Evolutionary conservation across 1,140 invertebrate species (phyloP).

Genomic region (Dendrolimus punctatus): DNA sequence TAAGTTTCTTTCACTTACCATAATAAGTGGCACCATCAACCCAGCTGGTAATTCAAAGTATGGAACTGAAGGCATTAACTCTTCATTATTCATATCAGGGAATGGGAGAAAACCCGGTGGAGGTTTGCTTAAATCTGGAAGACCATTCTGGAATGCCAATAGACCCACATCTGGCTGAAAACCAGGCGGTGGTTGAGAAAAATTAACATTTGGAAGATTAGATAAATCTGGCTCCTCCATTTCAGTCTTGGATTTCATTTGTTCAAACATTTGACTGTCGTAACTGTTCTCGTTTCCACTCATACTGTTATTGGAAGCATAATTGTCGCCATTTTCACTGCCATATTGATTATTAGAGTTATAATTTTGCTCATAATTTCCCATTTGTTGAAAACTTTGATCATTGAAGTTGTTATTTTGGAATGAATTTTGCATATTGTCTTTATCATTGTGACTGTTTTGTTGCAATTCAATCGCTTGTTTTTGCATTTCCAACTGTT

Average conservation of each 20-base stretch:
- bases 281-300: conserved; percentile 64
- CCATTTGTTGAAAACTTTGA: conserved; percentile 43
- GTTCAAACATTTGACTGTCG: conserved; percentile 62
- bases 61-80: conserved; percentile 90
- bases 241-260: conserved; percentile 46
- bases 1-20: conserved; percentile 71
- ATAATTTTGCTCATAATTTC: conserved; percentile 45
- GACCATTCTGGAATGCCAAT: conserved; percentile 66
- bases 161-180: conserved; percentile 53
- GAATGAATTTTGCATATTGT: conserved; percentile 37
- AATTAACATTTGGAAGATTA: conserved; percentile 61
- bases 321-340: conserved; percentile 60
- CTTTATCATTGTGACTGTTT: conserved; percentile 47
- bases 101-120: conserved; percentile 84
- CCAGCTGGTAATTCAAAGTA: conserved; percentile 98
- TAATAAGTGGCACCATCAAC: conserved; percentile 94
- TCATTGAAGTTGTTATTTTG: conserved; percentile 52
- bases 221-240: conserved; percentile 49
- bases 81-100: conserved; percentile 73
- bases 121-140: conserved; percentile 89
- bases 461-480: conserved; percentile 80
- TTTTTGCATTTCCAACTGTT: conserved; percentile 87
- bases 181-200: conserved; percentile 74
- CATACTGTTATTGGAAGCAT: conserved; percentile 56
- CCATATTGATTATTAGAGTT: conserved; percentile 45